Evolutionary conservation across 2,888 invertebrate genomes (phyloP), one percentile per base, ranked within the genome.

Genomic region (Aleiodes alternator): DNA sequence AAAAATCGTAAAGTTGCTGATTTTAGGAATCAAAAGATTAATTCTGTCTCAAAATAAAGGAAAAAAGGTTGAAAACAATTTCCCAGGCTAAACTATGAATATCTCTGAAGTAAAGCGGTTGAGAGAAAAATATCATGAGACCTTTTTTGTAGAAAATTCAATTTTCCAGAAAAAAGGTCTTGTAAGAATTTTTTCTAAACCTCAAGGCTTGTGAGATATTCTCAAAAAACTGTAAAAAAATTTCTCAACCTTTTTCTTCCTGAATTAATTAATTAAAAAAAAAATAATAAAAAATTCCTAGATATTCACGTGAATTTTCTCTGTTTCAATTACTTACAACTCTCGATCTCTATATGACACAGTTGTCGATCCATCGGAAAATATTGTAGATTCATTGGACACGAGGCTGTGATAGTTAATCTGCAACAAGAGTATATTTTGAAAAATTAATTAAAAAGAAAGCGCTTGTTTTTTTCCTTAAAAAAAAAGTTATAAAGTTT

Each of bases 281-380:
- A 43, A 43, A 23, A 23, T 23, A 2, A n/a, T n/a, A n/a, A n/a
- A n/a, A 23, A 23, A 23, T 23, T 23, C 23, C 2, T 23, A 23
- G 23, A 23, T 23, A 1, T 34, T 4, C 34, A 34, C 34, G 34
- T 0, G 34, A 34, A 34, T 34, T 34, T 43, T 43, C 9, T 0
- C 43, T 0, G 43, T 75, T 64, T 56, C 34, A 34, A 53, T 48
- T 94, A 97, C 97, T 97, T 95, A 98, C 98, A 98, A 93, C 97
- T 97, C 93, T 98, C 97, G 86, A 98, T 97, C 92, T 97, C 97
- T 90, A 98, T 96, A 89, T 96, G 96, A 90, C 98, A 98, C 82
- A 97, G 91, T 90, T 98, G 98, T 83, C 96, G 94, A 90, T 98
- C 98, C 97, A 98, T 97, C 53, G 98, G 98, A 90, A 97, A 98